Conservation (phyloP, 1,140 invertebrate species). For the Patella vulgata region DNA sequence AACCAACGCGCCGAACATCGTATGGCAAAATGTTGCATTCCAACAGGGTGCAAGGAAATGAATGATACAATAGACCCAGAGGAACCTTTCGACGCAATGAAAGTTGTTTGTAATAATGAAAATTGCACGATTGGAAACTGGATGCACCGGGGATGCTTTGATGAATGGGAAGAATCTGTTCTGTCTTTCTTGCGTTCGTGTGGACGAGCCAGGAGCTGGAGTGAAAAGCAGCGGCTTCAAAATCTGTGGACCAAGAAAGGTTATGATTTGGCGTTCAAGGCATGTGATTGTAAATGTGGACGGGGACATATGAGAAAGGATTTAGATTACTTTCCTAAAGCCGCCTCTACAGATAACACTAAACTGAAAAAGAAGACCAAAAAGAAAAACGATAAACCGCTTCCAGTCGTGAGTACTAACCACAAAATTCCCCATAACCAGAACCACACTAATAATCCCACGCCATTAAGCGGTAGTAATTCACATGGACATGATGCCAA, state of each 20-base stretch:
- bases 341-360: conserved; percentile 50
- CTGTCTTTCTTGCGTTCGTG: conserved; percentile 88
- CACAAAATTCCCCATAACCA: conserved; percentile 32
- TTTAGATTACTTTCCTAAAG: conserved; percentile 83
- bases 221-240: conserved; percentile 90
- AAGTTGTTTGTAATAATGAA: conserved; percentile 95
- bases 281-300: conserved; percentile 80
- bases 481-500: neutral
- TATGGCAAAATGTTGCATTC: conserved; percentile 51
- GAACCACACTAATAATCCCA: conserved; percentile 8
- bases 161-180: conserved; percentile 89
- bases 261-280: conserved; percentile 92
- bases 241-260: conserved; percentile 98
- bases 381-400: conserved; percentile 72
- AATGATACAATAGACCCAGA: conserved; percentile 75
- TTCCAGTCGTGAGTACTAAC: conserved; percentile 51
- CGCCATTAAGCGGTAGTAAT: no score
- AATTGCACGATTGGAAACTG: conserved; percentile 85
- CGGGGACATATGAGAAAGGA: conserved; percentile 94
- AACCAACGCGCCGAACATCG: conserved; percentile 27
- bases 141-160: conserved; percentile 97
- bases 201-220: conserved; percentile 91
- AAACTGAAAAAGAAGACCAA: conserved; percentile 67
- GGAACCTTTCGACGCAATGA: conserved; percentile 79
- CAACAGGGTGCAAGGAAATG: conserved; percentile 56